Evolutionary conservation across 1,140 invertebrate species (phyloP).

Genomic region (Lepeophtheirus salmonis): DNA sequence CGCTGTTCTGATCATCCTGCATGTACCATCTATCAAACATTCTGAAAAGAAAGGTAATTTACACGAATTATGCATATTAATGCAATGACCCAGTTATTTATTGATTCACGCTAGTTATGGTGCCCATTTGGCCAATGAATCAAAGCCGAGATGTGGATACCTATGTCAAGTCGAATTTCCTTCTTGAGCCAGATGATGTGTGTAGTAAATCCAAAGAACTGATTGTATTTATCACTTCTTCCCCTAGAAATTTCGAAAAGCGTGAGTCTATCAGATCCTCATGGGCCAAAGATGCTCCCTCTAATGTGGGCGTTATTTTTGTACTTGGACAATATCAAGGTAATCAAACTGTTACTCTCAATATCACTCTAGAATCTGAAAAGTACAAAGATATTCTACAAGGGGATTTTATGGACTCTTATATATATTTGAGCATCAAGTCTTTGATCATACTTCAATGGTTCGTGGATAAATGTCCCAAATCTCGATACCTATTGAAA

Average conservation of each 20-base stretch:
- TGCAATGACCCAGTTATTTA: too few species aligned
- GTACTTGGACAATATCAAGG: background rate
- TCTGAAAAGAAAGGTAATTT: too few species aligned
- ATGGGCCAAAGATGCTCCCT: background rate
- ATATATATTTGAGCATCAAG: constrained; percentile 80
- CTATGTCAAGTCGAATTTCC: background rate
- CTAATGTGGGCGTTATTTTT: background rate
- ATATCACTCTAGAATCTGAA: constrained; percentile 21
- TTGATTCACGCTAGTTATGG: too few species aligned
- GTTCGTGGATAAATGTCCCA: constrained; percentile 25
- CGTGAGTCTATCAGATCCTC: background rate
- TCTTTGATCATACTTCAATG: constrained; percentile 66
- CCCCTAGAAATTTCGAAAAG: background rate
- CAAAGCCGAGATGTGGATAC: constrained; percentile 1
- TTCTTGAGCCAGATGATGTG: background rate
- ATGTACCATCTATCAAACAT: too few species aligned
- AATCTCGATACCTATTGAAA: constrained; percentile 40
- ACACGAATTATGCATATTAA: too few species aligned
- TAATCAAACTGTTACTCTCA: background rate
- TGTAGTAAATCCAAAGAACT: background rate
- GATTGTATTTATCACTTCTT: background rate
- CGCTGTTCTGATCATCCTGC: too few species aligned
- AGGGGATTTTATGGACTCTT: constrained; percentile 68
- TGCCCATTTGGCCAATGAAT: constrained; percentile 1
- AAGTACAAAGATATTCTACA: constrained; percentile 65